Conservation (phyloP, 2,797 vertebrate genomes). For the Leuciscus waleckii region DNA sequence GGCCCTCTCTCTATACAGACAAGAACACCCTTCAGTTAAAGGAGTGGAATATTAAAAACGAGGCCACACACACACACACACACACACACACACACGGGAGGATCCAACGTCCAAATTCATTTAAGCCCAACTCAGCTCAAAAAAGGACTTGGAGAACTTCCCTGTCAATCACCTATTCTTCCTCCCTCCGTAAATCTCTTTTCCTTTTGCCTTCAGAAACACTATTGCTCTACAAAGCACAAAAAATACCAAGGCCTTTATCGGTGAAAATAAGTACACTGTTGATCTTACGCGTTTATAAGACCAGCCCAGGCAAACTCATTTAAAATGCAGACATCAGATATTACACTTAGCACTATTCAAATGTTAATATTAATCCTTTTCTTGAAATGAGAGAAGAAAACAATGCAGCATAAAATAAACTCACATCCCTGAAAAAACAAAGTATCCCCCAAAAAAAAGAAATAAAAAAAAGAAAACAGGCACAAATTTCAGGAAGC, state of each 20-base stretch:
- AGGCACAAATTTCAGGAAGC: constrained; percentile 73
- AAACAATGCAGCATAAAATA: constrained; percentile 38
- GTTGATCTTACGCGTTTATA: constrained; percentile 54
- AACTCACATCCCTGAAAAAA: constrained; percentile 52
- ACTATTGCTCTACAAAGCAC: constrained; percentile 54
- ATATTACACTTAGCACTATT: background rate
- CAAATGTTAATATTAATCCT: constrained; percentile 16
- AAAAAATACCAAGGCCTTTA: constrained; percentile 68
- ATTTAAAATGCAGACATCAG: constrained; percentile 22
- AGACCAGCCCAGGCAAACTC: constrained; percentile 18
- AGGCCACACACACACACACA: background rate
- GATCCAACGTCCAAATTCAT: background rate
- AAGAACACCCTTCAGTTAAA: constrained; percentile 27
- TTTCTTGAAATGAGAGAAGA: constrained; percentile 7
- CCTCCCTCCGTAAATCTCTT: constrained; percentile 19
- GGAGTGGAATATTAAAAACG: constrained; percentile 22
- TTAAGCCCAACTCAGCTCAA: background rate
- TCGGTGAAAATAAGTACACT: constrained; percentile 57
- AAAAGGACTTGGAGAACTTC: background rate
- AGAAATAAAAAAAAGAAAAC: constrained; percentile 51
- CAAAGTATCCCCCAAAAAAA: background rate
- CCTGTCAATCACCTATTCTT: constrained; percentile 11
- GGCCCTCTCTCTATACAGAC: constrained; percentile 8
- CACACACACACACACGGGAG: background rate
- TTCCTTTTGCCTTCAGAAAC: constrained; percentile 46